Percentiles rank a stretch among this genome's conserved stretches.
Evolutionary conservation across 2,113 vertebrate genomes (phyloP).

Genomic region (Leptosomus discolor): DNA sequence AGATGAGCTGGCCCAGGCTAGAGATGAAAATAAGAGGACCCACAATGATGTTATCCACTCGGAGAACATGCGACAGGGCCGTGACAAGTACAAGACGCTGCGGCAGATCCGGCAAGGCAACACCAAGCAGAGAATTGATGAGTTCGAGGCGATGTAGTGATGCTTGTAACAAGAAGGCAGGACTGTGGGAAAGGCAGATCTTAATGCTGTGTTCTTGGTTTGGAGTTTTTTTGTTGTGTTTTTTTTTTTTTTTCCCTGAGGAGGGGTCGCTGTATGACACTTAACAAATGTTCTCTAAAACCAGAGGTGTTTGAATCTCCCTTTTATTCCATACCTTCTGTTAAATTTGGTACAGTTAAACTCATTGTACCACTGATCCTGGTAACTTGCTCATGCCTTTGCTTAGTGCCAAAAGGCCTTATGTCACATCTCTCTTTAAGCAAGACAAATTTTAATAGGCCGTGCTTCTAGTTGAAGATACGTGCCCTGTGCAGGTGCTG

Average conservation of each 20-base stretch:
- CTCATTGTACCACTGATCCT: background rate
- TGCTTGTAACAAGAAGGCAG: background rate
- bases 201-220: conserved; percentile 37
- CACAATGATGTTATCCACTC: conserved; percentile 90
- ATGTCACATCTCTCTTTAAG: background rate
- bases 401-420: conserved; percentile 78
- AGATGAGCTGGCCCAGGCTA: conserved; percentile 87
- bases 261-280: conserved; percentile 60
- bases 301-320: conserved; percentile 18
- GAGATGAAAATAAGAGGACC: conserved; percentile 89
- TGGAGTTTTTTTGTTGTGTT: background rate
- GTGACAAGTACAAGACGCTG: conserved; percentile 97
- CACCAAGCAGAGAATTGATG: conserved; percentile 97
- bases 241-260: conserved; percentile 43
- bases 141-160: conserved; percentile 92
- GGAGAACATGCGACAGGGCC: conserved; percentile 86
- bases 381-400: conserved; percentile 44
- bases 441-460: background rate
- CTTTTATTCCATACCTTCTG: background rate
- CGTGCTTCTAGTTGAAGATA: background rate
- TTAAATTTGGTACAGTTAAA: background rate
- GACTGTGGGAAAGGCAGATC: conserved; percentile 62
- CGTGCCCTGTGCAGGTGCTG: background rate
- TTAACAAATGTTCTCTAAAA: background rate
- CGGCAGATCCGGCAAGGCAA: conserved; percentile 94